These are phyloP conservation scores for Limnephilus lunatus DNA, from an alignment of 2,888 invertebrate genomes.

Conservation along the genomic window DNA sequence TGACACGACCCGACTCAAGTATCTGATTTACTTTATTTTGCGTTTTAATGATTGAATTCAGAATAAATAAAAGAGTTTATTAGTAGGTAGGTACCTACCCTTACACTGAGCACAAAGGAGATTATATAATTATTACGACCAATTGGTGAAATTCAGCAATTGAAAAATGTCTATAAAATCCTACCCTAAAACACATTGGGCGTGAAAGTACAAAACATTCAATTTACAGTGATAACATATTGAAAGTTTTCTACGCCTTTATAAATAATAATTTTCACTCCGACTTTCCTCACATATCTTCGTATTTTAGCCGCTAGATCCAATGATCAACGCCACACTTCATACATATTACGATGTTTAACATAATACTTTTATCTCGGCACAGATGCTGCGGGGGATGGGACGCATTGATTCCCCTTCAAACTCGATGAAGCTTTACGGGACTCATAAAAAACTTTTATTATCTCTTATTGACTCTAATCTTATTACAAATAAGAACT, in stretches of 20 bases:
- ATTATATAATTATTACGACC: too few relatives aligned
- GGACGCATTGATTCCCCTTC: neutral
- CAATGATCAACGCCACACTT: neutral
- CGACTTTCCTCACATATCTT: neutral
- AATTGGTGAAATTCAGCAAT: too few relatives aligned
- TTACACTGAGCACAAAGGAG: too few relatives aligned
- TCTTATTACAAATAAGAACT: slow-evolving; percentile 8
- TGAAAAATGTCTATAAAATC: too few relatives aligned
- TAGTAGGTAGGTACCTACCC: too few relatives aligned
- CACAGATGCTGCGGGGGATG: slow-evolving; percentile 13
- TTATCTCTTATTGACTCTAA: slow-evolving; percentile 36
- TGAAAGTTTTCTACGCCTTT: neutral
- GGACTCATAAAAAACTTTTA: slow-evolving; percentile 7
- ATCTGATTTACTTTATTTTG: too few relatives aligned
- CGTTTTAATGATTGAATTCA: too few relatives aligned
- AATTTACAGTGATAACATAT: too few relatives aligned
- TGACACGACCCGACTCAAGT: too few relatives aligned
- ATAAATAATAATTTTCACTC: neutral
- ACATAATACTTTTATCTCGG: slow-evolving; percentile 40
- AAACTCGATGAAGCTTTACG: neutral
- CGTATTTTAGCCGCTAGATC: neutral
- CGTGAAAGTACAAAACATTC: too few relatives aligned
- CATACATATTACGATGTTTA: slow-evolving; percentile 25
- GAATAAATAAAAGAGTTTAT: too few relatives aligned
- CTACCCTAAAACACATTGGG: too few relatives aligned